phyloP scores from a whole-genome alignment of 1,140 invertebrate genomes.

The Camponotus pennsylvanicus region DNA sequence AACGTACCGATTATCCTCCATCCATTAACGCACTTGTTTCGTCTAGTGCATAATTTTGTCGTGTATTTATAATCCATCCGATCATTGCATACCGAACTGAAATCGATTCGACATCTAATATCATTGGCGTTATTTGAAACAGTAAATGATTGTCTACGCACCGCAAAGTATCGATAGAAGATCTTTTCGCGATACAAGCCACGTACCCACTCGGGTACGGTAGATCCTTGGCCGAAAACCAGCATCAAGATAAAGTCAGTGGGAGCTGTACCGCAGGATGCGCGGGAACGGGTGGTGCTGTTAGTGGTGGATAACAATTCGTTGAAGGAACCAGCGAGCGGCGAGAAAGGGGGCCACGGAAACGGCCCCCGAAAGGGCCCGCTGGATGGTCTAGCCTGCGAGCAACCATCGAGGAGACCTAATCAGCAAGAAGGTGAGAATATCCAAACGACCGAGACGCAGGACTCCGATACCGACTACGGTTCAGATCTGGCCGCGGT shows the following conservation, averaged over 20 bases:
- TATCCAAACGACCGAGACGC: constrained; percentile 29
- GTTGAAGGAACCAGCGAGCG: constrained; percentile 65
- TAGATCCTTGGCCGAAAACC: constrained; percentile 73
- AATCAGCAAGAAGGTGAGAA: constrained; percentile 27
- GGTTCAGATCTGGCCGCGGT: constrained; percentile 35
- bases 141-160: constrained; percentile 66
- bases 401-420: constrained; percentile 57
- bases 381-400: constrained; percentile 73
- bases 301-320: constrained; percentile 79
- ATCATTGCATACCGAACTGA: constrained; percentile 15
- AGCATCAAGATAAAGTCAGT: constrained; percentile 83
- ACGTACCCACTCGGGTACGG: constrained; percentile 77
- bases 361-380: constrained; percentile 79
- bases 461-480: constrained; percentile 20
- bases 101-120: constrained; percentile 40
- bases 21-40: constrained; percentile 13
- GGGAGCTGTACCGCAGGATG: constrained; percentile 76
- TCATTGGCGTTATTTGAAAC: not conserved
- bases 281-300: constrained; percentile 78
- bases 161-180: constrained; percentile 15
- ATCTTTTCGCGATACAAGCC: constrained; percentile 21
- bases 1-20: not conserved
- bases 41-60: not conserved
- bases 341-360: constrained; percentile 74
- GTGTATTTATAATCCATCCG: constrained; percentile 15